Conservation (phyloP, 2,797 vertebrate genomes). For the Cossypha polioptera region DNA sequence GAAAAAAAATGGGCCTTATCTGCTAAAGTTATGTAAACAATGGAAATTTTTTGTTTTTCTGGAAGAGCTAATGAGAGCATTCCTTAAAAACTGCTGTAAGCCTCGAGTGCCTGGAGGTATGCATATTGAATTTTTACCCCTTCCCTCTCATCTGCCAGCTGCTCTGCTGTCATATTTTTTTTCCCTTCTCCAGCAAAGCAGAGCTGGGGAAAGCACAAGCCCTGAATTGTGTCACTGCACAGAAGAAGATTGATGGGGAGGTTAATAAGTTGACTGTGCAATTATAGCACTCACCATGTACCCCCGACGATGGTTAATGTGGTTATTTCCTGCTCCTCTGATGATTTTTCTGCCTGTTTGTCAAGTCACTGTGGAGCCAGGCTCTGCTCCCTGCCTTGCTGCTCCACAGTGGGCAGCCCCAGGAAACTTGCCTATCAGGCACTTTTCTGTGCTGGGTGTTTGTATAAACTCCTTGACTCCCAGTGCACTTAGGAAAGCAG, state of each 20-base stretch:
- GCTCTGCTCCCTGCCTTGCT: not conserved
- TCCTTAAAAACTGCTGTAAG: not conserved
- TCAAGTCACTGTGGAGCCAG: not conserved
- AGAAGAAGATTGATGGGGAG: not conserved
- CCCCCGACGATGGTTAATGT: not conserved
- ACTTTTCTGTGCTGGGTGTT: not conserved
- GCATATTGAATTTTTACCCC: not conserved
- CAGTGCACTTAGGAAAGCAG: not conserved
- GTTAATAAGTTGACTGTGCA: conserved; percentile 55
- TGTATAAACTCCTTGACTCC: conserved; percentile 16
- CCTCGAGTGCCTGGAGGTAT: not conserved
- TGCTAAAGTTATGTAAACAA: not conserved
- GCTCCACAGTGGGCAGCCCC: not conserved
- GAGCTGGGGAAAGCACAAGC: not conserved
- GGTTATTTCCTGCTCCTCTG: conserved; percentile 13
- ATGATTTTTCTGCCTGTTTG: not conserved
- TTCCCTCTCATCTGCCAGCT: not conserved
- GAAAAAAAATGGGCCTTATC: not conserved
- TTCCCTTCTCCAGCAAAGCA: not conserved
- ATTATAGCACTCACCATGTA: not conserved
- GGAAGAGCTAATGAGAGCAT: not conserved
- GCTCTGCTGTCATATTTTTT: not conserved
- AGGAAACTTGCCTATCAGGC: not conserved
- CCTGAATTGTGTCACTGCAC: not conserved
- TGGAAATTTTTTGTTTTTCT: not conserved